phyloP scores from a whole-genome alignment of 2,888 invertebrate genomes.

The Melanchra persicariae region DNA sequence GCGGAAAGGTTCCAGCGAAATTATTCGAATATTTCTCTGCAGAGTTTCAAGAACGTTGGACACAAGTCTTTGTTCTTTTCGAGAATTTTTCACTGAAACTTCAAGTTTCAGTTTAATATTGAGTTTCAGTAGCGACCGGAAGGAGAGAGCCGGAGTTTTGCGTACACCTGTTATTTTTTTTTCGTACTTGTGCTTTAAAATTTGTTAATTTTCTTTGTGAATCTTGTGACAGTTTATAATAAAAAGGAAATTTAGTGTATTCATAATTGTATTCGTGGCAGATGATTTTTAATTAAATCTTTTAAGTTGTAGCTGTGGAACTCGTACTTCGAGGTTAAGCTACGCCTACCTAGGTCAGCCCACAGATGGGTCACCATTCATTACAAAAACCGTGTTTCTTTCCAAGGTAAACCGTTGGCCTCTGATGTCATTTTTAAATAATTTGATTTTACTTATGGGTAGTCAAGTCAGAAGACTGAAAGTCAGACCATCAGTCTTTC shows the following conservation, averaged over 20 bases:
- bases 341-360: no score
- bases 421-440: no score
- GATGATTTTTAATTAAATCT: no score
- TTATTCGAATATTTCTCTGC: slow-evolving; percentile 80
- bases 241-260: background rate
- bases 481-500: no score
- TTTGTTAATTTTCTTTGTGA: slow-evolving; percentile 45
- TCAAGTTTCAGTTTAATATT: slow-evolving; percentile 75
- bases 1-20: slow-evolving; percentile 71
- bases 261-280: no score
- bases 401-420: no score
- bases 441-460: no score
- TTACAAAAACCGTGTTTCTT: no score
- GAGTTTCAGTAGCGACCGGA: slow-evolving; percentile 70
- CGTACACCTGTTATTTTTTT: slow-evolving; percentile 69
- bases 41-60: slow-evolving; percentile 64
- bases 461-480: no score
- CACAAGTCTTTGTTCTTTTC: slow-evolving; percentile 80
- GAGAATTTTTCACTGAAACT: slow-evolving; percentile 76
- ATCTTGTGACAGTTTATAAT: slow-evolving; percentile 15
- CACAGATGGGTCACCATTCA: no score
- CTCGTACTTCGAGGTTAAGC: no score
- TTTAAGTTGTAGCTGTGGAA: no score
- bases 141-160: slow-evolving; percentile 52
- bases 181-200: slow-evolving; percentile 2